Evolutionary conservation across 2,888 invertebrate genomes (phyloP).

Genomic region (Neria commutata): DNA sequence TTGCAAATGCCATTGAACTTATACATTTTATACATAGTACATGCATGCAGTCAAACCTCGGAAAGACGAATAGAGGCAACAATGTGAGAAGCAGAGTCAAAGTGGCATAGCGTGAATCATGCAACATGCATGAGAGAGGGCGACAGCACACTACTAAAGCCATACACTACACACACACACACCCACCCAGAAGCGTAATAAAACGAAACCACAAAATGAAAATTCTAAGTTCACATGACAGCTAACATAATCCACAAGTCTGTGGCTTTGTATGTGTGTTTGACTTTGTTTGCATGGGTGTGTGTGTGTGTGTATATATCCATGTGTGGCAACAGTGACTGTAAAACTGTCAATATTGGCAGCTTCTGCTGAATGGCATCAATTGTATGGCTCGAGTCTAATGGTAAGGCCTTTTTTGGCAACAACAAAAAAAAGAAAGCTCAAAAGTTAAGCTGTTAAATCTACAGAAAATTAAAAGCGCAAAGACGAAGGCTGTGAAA

Average conservation of each 20-base stretch:
- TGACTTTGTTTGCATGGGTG: not conserved
- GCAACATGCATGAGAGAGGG: too few relatives aligned
- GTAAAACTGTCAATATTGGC: conserved; percentile 19
- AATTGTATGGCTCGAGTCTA: too few relatives aligned
- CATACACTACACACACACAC: not conserved
- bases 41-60: not conserved
- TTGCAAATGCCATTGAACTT: not conserved
- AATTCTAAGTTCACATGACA: not conserved
- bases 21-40: not conserved
- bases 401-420: too few relatives aligned
- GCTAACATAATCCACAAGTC: not conserved
- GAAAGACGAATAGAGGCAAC: not conserved
- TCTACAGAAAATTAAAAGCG: too few relatives aligned
- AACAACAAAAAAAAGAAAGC: too few relatives aligned
- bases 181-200: not conserved
- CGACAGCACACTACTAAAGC: too few relatives aligned
- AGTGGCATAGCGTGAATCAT: too few relatives aligned
- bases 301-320: conserved; percentile 13
- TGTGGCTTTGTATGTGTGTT: not conserved
- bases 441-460: too few relatives aligned
- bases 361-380: too few relatives aligned
- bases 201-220: not conserved
- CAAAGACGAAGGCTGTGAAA: too few relatives aligned
- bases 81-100: not conserved
- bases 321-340: conserved; percentile 27